phyloP scores from a whole-genome alignment of 2,113 vertebrate species.

The Charadrius vociferus region DNA sequence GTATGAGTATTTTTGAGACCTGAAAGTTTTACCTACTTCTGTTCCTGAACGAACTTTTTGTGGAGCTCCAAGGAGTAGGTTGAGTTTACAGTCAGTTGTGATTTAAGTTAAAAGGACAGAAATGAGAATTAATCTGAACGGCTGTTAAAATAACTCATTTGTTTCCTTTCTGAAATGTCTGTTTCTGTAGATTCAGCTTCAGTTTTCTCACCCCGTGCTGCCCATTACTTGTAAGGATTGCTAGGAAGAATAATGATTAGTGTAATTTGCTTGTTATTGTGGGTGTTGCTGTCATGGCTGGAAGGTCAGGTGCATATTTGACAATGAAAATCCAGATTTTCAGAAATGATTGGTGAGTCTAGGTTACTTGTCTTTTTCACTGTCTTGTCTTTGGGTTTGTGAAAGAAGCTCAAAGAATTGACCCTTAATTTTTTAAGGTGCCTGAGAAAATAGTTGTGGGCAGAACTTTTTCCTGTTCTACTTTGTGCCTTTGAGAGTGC shows the following conservation, averaged over 20 bases:
- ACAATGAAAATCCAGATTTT: background rate
- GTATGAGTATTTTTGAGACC: background rate
- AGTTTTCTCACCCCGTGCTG: background rate
- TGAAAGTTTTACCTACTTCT: background rate
- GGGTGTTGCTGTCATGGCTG: background rate
- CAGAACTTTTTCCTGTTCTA: conserved; percentile 17
- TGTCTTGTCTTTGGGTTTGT: background rate
- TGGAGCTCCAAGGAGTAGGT: background rate
- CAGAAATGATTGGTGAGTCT: background rate
- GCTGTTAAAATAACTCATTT: background rate
- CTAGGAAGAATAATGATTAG: background rate
- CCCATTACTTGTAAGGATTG: background rate
- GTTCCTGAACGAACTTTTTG: background rate
- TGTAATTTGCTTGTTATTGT: background rate
- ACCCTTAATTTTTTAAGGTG: background rate
- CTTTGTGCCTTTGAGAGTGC: conserved; percentile 3
- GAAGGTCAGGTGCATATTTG: background rate
- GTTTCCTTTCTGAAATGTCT: background rate
- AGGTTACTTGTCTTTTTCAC: background rate
- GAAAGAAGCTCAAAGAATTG: background rate
- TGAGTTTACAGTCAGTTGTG: background rate
- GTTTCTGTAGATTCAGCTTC: background rate
- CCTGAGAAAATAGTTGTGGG: background rate
- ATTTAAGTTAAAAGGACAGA: background rate
- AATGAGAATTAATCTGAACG: background rate